Evolutionary conservation across 2,113 vertebrate species (phyloP).

Genomic region (Eudyptes chrysolophus): DNA sequence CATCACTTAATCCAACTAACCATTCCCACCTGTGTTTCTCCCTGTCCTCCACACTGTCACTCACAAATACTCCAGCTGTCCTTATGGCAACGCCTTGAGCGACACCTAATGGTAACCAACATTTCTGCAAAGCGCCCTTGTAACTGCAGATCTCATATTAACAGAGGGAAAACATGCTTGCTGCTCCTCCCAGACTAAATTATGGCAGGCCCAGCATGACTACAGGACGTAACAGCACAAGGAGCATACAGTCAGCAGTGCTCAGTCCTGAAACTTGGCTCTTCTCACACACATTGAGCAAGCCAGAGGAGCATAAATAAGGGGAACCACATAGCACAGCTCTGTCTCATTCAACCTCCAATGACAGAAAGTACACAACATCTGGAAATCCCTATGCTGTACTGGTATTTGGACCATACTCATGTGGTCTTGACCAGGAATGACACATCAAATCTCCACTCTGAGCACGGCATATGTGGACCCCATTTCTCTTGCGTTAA

Average conservation of each 20-base stretch:
- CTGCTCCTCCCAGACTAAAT: not conserved
- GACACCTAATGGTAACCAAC: not conserved
- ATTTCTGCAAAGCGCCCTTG: not conserved
- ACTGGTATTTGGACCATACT: not conserved
- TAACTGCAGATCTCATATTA: fast-evolving
- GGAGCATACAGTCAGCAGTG: not conserved
- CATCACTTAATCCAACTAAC: not conserved
- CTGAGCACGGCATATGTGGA: too few relatives aligned
- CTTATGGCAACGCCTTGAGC: not conserved
- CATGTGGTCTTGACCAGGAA: not conserved
- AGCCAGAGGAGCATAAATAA: not conserved
- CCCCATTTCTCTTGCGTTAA: not conserved
- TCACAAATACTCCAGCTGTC: not conserved
- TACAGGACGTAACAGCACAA: not conserved
- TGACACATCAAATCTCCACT: not conserved
- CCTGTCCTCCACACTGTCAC: not conserved
- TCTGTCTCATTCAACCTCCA: not conserved
- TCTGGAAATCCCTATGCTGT: not conserved
- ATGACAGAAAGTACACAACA: not conserved
- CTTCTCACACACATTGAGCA: not conserved
- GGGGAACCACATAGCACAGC: not conserved
- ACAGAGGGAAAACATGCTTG: not conserved
- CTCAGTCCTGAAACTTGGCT: not conserved
- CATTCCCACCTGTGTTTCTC: not conserved
- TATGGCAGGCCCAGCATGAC: not conserved